Evolutionary conservation across 1,140 invertebrate genomes (phyloP).

Genomic region (Hestina assimilis): DNA sequence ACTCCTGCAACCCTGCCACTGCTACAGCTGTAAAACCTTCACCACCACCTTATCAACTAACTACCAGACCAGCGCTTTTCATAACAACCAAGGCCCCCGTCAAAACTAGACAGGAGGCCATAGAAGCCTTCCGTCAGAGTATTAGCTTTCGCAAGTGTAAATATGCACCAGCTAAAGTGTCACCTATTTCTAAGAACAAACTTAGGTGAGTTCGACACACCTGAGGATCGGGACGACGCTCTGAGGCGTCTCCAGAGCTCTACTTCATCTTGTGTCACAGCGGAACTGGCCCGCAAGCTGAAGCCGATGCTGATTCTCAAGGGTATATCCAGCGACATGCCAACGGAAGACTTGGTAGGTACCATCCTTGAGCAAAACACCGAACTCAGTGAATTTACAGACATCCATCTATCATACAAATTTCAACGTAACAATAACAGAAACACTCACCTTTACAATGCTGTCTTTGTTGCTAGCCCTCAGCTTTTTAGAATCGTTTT

Average conservation of each 20-base stretch:
- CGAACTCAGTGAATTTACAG: too few relatives aligned
- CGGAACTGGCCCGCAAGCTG: background rate
- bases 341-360: background rate
- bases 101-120: background rate
- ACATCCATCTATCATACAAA: too few relatives aligned
- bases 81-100: background rate
- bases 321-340: background rate
- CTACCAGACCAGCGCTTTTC: too few relatives aligned
- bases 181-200: slow-evolving; percentile 4
- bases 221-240: slow-evolving; percentile 3
- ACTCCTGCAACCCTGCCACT: too few relatives aligned
- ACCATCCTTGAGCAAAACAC: background rate
- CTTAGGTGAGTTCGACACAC: slow-evolving; percentile 6
- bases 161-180: slow-evolving; percentile 5
- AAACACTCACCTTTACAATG: too few relatives aligned
- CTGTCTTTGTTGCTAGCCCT: too few relatives aligned
- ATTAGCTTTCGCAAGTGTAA: background rate
- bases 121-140: background rate
- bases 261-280: background rate
- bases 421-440: too few relatives aligned
- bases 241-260: background rate
- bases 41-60: too few relatives aligned
- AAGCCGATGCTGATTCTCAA: background rate
- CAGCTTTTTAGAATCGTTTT: too few relatives aligned
- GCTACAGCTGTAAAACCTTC: too few relatives aligned